phyloP scores from a whole-genome alignment of 2,113 vertebrate genomes.

The Tiliqua scincoides region DNA sequence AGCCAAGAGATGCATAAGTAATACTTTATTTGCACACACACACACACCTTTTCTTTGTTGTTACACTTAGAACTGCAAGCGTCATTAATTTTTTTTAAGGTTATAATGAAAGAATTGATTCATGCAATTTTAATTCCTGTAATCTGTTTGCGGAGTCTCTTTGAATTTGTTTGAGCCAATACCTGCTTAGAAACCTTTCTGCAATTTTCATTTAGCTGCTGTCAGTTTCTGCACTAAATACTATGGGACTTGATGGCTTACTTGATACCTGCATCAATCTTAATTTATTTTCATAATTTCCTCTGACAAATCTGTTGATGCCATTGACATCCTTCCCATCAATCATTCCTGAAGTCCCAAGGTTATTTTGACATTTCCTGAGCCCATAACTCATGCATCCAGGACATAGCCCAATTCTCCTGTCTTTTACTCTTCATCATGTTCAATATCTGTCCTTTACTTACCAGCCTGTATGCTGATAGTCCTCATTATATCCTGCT shows the following conservation, averaged over 20 bases:
- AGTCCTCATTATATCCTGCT: slow-evolving; percentile 5
- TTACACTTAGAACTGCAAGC: not conserved
- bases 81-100: not conserved
- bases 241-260: slow-evolving; percentile 5
- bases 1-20: not conserved
- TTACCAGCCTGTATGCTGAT: not conserved
- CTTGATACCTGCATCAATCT: slow-evolving; percentile 27
- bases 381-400: not conserved
- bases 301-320: slow-evolving; percentile 15
- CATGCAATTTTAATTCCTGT: not conserved
- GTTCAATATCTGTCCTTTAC: slow-evolving; percentile 9
- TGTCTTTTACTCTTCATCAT: not conserved
- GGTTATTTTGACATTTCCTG: slow-evolving; percentile 22
- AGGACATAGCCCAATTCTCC: not conserved
- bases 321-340: not conserved
- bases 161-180: not conserved
- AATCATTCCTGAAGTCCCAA: slow-evolving; percentile 11
- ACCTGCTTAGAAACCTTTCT: not conserved
- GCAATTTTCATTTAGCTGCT: not conserved
- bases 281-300: slow-evolving; percentile 36
- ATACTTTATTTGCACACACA: not conserved
- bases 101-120: not conserved
- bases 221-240: slow-evolving; percentile 1
- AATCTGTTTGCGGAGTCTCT: not conserved
- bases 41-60: not conserved